Conservation (phyloP, 2,888 invertebrate genomes). For the Latrodectus hesperus region DNA sequence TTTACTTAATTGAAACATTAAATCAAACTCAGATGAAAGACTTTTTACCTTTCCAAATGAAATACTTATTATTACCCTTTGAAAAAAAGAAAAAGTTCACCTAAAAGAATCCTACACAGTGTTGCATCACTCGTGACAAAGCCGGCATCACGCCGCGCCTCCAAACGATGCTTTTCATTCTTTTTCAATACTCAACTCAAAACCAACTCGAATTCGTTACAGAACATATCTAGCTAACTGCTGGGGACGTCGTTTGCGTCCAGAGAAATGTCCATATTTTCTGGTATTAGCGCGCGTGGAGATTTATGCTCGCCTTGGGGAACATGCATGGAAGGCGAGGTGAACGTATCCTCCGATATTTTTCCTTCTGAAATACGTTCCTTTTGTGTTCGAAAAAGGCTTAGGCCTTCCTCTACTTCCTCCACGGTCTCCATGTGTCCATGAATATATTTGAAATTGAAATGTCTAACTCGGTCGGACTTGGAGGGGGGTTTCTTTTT, state of each 20-base stretch:
- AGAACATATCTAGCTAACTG: slow-evolving; percentile 6
- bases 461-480: slow-evolving; percentile 23
- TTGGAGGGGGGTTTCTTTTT: slow-evolving; percentile 11
- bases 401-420: slow-evolving; percentile 12
- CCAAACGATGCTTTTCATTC: not conserved
- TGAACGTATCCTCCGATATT: slow-evolving; percentile 25
- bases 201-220: not conserved
- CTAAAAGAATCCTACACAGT: not conserved
- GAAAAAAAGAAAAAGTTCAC: too few relatives aligned
- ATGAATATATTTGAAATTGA: slow-evolving; percentile 58
- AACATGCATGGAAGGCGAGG: not conserved
- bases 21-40: too few relatives aligned
- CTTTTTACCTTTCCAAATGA: too few relatives aligned
- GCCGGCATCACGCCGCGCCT: not conserved
- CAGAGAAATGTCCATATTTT: slow-evolving; percentile 35
- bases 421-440: slow-evolving; percentile 11
- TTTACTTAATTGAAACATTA: too few relatives aligned
- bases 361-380: slow-evolving; percentile 10
- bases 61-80: too few relatives aligned
- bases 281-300: slow-evolving; percentile 15
- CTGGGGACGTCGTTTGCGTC: slow-evolving; percentile 43
- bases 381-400: slow-evolving; percentile 18
- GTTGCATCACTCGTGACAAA: not conserved
- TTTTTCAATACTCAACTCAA: not conserved
- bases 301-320: not conserved